These are phyloP conservation scores for Eupristina koningsbergeri DNA, from an alignment of 1,140 invertebrate species.

Conservation along the genomic window DNA sequence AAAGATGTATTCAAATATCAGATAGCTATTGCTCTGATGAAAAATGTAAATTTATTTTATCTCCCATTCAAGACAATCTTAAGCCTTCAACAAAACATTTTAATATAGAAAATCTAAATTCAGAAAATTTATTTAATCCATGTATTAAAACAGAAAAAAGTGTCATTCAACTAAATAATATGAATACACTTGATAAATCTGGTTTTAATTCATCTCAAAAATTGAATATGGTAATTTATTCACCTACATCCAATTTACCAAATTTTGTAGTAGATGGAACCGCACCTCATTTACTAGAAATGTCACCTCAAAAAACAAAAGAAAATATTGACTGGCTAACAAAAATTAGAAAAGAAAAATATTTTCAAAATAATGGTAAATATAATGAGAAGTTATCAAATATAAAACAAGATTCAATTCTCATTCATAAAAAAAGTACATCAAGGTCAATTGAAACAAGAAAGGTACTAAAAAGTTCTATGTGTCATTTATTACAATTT, in stretches of 20 bases:
- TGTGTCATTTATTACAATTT: no score
- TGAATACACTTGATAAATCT: no score
- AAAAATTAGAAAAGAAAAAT: constrained; percentile 76
- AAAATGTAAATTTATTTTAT: no score
- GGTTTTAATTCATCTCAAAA: no score
- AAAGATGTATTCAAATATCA: no score
- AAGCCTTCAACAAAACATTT: no score
- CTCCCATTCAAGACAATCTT: no score
- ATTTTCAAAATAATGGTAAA: constrained; percentile 17
- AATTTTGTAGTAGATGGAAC: constrained; percentile 84
- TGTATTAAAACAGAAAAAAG: no score
- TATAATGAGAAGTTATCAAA: neutral
- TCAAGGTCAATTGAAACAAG: neutral
- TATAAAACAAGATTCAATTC: constrained; percentile 5
- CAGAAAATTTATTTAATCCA: no score
- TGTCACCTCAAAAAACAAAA: constrained; percentile 78
- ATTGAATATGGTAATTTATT: constrained; percentile 54
- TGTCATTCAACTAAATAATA: no score
- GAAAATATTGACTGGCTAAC: constrained; percentile 83
- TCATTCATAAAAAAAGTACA: neutral
- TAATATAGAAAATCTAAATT: no score
- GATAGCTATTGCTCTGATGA: no score
- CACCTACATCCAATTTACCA: constrained; percentile 83
- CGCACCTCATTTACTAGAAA: constrained; percentile 80
- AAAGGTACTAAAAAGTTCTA: neutral